Base-by-base conservation (phyloP, 2,888 invertebrate species). In the Pollenia angustigena region DNA sequence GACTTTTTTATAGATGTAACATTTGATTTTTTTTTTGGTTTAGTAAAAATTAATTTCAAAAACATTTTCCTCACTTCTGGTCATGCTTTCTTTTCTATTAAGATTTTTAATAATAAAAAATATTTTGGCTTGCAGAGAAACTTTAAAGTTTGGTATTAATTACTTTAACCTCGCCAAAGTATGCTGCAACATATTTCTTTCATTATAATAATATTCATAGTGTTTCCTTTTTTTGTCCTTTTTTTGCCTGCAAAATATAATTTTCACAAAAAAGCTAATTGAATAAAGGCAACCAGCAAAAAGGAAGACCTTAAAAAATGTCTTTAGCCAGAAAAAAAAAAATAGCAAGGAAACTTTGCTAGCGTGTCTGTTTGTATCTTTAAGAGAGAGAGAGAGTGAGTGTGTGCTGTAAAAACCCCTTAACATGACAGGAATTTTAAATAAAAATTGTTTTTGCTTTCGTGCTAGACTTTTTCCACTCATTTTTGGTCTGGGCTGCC, bases 381-480 rank as follows among this genome's bases (percentile, higher is more conserved):
- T 40, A 4, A 32, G n/a, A 40, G 32, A 32, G 32, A 32, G 32
- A 32, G 32, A 2, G 32, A 32, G 32, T 1, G 18, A 23, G 23
- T 32, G 32, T 32, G 32, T 32, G 48, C 56, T 50, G 40, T 42
- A 60, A 60, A 81, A 81, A 87, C 84, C 76, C 78, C 76, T 84
- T 82, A 89, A 91, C 92, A 92, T 91, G 92, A 91, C 90, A 90
- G 89, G 92, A 92, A 92, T 92, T 91, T 90, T 91, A 91, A 91
- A 90, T 91, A 90, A 90, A 89, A 89, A 83, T 87, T 89, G 75
- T 85, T 86, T 87, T 69, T 11, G 72, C 75, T 72, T 54, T 68
- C 42, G 6, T 58, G n/a, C 18, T 54, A 9, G 56, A 40, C 8
- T 60, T 64, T 32, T 69, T 76, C 16, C 16, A 23, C 18, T 40